Evolutionary conservation across 2,797 vertebrate species (phyloP), one percentile per base, ranked within the genome.

Genomic region (Phrynocephalus forsythii): DNA sequence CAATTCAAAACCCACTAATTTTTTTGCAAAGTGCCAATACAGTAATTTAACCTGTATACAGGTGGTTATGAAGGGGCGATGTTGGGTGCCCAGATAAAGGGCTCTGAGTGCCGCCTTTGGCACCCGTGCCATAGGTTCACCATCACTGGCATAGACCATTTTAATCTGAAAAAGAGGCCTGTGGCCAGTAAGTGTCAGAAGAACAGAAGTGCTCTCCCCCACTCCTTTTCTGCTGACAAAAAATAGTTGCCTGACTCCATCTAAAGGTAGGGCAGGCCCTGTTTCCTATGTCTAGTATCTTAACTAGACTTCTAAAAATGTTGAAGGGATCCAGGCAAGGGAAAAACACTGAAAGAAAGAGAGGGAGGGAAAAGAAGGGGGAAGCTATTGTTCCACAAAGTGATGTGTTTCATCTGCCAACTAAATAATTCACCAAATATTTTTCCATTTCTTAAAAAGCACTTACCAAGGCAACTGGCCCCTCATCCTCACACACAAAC

Each of bases 401-500:
- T 75, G 56, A 44, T 28, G 52, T 28, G 1, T 3, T 26, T 38
- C 1, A 78, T 77, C 67, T 78, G 33, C 44, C 79, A 30, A 18
- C 18, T 38, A 3, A 44, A 72, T 28, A 22, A 67, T 66, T 50
- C 66, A 85, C 79, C 60, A n/a, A 86, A 5, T 30, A 6, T 22
- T 9, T 44, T 0, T 68, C n/a, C 86, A 26, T 33, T 86, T 89
- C 8, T 90, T 88, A 86, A 26, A 44, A 82, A 84, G 33, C 30
- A 76, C 82, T 81, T 44, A 99, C 98, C 97, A 96, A 89, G 71
- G 92, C 90, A 0, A 93, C 83, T 2, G 92, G 91, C 0, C 96
- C 97, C 0, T 71, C 94, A 24, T 97, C 97, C 48, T 90, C 73
- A 78, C 98, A 99, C 88, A 96, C 95, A 92, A 97, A 97, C 92